Conservation (phyloP, 2,888 invertebrate genomes). For the Augochlorella aurata region DNA sequence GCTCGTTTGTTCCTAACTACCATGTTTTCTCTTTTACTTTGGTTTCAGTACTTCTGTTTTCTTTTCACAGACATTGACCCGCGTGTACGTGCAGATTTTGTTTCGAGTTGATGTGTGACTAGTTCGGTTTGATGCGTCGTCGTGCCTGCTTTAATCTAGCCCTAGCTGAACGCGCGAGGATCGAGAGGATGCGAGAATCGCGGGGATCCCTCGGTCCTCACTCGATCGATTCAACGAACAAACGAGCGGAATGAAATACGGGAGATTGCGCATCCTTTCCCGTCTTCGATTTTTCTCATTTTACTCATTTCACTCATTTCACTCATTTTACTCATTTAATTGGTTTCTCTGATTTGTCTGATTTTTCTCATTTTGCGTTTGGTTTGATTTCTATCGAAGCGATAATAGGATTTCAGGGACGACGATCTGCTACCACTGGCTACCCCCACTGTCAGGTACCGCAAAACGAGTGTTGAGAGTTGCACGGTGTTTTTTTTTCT, state of each 20-base stretch:
- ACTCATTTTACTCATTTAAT: too few relatives aligned
- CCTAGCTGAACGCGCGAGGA: constrained; percentile 17
- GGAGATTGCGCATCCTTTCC: constrained; percentile 11
- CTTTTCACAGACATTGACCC: background rate
- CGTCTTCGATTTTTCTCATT: background rate
- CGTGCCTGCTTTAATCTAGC: constrained; percentile 60
- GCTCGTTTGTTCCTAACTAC: constrained; percentile 51
- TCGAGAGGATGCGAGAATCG: background rate
- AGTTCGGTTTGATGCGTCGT: constrained; percentile 52
- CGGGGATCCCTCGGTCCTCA: constrained; percentile 9
- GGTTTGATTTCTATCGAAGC: constrained; percentile 15
- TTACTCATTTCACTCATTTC: background rate
- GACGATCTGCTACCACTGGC: constrained; percentile 68
- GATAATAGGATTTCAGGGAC: constrained; percentile 61
- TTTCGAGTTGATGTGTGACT: constrained; percentile 53
- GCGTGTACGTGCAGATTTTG: constrained; percentile 7
- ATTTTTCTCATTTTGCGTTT: background rate
- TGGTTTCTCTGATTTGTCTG: background rate
- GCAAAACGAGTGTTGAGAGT: constrained; percentile 69
- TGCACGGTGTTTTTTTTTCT: constrained; percentile 76
- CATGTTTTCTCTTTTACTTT: constrained; percentile 3
- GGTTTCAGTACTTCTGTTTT: background rate
- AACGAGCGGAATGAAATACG: constrained; percentile 6
- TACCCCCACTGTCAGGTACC: constrained; percentile 74
- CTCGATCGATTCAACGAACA: constrained; percentile 37